Evolutionary conservation across 1,140 invertebrate genomes (phyloP), one percentile per base, ranked within the genome.

Genomic region (Pogonus chalceus): DNA sequence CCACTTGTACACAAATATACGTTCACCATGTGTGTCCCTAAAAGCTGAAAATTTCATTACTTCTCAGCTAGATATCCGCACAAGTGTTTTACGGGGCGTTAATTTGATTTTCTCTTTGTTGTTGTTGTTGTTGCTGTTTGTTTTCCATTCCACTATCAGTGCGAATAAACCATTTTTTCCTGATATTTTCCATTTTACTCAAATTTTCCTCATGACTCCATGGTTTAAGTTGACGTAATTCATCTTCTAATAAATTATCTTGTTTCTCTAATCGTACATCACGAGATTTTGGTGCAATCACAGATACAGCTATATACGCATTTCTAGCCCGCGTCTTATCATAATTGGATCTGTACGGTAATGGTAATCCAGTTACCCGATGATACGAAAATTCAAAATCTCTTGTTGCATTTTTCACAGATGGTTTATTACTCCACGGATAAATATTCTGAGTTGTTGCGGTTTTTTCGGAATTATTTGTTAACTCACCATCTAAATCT

Each of bases 221-320:
- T 22, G 53, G 67, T 57, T 69, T 69, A 43, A 69, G 53, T 51
- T 63, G 60, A 20, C 60, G 56, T 51, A 69, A 49, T 55, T 69
- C 66, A n/a, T 65, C 62, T 51, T 69, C 68, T 39, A 69, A 55
- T 20, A 66, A 43, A 50, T 68, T 65, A 12, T 67, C 66, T 14
- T 64, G 59, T 4, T 48, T 54, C 16, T 35, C 26, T 12, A 23
- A 26, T 2, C 52, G 22, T 7, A 23, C 23, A 20, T 56, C 20
- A 21, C 54, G 37, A 10, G 59, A 49, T 59, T 67, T 68, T 21
- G 67, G 65, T 31, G 67, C 66, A 49, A 70, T 66, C 2, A 67
- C 65, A 1, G 67, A 69, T 20, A 70, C 67, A 14, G 68, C 67
- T 20, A 70, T 68, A 52, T 70, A 70, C 12, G 68, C 68, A 53